Evolutionary conservation across 2,113 vertebrate genomes (phyloP), one percentile per base, ranked within the genome.

Genomic region (Cebus imitator): DNA sequence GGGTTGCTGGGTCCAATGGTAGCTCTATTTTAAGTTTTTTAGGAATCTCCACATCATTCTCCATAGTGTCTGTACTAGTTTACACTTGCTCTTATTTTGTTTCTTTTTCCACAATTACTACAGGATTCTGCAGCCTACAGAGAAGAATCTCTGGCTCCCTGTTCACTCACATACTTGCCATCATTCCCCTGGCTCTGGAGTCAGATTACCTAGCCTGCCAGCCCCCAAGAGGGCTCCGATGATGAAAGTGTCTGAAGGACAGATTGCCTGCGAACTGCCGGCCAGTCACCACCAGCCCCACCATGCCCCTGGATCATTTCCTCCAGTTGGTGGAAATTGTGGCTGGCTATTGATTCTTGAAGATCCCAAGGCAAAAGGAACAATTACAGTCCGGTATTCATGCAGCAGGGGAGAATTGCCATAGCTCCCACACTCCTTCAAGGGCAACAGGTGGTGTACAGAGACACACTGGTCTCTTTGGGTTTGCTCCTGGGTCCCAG

Each of bases 391-490:
- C 96, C 94, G 90, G 95, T 94, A 89, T 91, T 90, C 79, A 78
- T 17, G 40, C 78, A 94, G 81, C 40, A 58, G 84, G 61, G 93
- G 93, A 92, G 82, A 57, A 95, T 90, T 92, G 92, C 93, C 97
- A 45, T 87, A 88, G 92, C 95, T 98, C 97, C 94, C 96, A 95
- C 97, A 96, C 97, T 98, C 92, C 97, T 97, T 2, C 8, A 57
- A 93, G 96, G 96, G 96, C 94, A 50, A 98, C 95, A 96, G 94
- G 96, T 90, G 95, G 93, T 97, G 97, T 97, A 97, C 97, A 95
- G 98, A 97, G 97, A 98, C 20, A 2, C 95, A 97, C 96, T 97
- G 89, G 87, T 98, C 98, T 97, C 97, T 95, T 92, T 12, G 5
- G 61, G 27, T 64, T 27, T 64, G 66, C 81, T 98, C 93, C 95